Percentiles rank a stretch among this genome's conserved stretches.
phyloP scores from a whole-genome alignment of 2,797 vertebrate genomes.

The Prionace glauca region DNA sequence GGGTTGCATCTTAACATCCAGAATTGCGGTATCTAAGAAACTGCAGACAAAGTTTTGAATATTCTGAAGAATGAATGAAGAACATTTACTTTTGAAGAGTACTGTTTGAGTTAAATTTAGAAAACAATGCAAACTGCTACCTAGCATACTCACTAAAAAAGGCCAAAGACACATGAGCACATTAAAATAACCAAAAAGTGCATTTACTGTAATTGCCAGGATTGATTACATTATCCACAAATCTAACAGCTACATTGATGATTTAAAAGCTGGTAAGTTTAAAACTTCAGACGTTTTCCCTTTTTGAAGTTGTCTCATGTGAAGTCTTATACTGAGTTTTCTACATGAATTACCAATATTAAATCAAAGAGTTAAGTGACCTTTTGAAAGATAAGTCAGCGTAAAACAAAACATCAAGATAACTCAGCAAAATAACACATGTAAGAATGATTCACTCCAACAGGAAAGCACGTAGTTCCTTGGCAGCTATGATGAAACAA shows the following conservation, averaged over 20 bases:
- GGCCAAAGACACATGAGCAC: background rate
- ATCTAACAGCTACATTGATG: background rate
- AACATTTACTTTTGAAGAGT: background rate
- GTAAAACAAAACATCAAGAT: background rate
- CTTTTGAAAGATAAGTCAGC: background rate
- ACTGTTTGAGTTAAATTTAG: background rate
- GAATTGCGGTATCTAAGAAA: background rate
- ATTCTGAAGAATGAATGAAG: background rate
- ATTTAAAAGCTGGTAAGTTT: background rate
- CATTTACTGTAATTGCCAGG: background rate
- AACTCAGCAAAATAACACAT: background rate
- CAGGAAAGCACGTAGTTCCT: constrained; percentile 2
- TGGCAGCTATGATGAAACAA: constrained; percentile 24
- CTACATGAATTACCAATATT: background rate
- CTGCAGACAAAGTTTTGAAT: background rate
- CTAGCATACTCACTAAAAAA: background rate
- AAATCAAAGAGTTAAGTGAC: background rate
- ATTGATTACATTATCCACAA: background rate
- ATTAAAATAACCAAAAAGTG: background rate
- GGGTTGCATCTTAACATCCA: background rate
- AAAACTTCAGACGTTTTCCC: background rate
- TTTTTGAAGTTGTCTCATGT: background rate
- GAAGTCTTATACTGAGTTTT: background rate
- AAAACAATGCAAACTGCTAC: background rate
- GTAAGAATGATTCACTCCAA: background rate